Evolutionary conservation across 2,888 invertebrate genomes (phyloP).

Genomic region (Calliscelio sp.): DNA sequence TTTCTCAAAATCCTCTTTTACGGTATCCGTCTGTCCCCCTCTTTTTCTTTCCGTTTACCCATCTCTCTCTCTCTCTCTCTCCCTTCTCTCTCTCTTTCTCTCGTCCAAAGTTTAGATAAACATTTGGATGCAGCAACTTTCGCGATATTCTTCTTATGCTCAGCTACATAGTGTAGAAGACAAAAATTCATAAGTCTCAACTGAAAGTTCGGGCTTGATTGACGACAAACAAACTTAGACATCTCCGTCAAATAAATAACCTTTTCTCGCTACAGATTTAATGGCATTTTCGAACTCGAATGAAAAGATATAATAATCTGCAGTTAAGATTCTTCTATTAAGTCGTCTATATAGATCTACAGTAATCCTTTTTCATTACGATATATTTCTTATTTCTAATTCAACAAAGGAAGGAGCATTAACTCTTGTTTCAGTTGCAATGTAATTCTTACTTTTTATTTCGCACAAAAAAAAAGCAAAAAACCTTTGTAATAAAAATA

Average conservation of each 20-base stretch:
- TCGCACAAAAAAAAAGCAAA: too few relatives aligned
- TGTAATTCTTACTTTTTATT: too few relatives aligned
- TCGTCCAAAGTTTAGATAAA: constrained; percentile 42
- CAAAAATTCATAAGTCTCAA: constrained; percentile 40
- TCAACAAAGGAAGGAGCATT: too few relatives aligned
- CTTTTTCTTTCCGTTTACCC: constrained; percentile 20
- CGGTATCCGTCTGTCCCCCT: constrained; percentile 1
- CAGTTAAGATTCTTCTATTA: too few relatives aligned
- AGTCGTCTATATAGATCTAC: too few relatives aligned
- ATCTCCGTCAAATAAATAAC: neutral
- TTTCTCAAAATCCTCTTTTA: constrained; percentile 48
- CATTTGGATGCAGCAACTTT: constrained; percentile 48
- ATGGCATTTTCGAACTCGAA: neutral
- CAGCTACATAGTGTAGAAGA: neutral
- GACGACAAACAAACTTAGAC: constrained; percentile 40
- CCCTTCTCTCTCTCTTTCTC: constrained; percentile 14
- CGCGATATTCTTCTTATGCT: constrained; percentile 39
- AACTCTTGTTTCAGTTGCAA: too few relatives aligned
- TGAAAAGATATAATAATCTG: too few relatives aligned
- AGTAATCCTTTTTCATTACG: too few relatives aligned
- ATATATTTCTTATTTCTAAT: too few relatives aligned
- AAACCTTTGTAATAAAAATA: too few relatives aligned
- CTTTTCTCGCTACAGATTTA: constrained; percentile 3
- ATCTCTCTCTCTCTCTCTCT: constrained; percentile 18
- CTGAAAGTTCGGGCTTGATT: constrained; percentile 32